Percentiles rank a stretch among this genome's conserved stretches.
These are phyloP conservation scores for Hyposoter didymator DNA, from an alignment of 2,888 invertebrate genomes.

Conservation along the genomic window DNA sequence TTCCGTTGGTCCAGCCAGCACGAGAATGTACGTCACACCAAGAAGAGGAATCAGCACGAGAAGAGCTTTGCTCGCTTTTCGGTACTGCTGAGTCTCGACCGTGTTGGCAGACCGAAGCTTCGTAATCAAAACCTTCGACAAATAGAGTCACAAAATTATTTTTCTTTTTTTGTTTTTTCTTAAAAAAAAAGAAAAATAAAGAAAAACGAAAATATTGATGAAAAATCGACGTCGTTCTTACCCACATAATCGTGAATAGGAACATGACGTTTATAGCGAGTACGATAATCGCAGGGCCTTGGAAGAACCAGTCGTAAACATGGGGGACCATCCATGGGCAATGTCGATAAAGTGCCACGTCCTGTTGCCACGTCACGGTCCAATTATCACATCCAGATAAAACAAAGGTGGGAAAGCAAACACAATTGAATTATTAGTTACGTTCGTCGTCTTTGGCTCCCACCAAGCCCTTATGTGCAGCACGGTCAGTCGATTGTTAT, in stretches of 20 bases:
- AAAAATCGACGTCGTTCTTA: slow-evolving; percentile 83
- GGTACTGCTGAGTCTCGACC: slow-evolving; percentile 95
- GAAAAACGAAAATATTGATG: not conserved
- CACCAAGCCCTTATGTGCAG: slow-evolving; percentile 1
- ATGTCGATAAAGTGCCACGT: slow-evolving; percentile 81
- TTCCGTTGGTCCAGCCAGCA: slow-evolving; percentile 92
- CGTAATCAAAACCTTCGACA: slow-evolving; percentile 93
- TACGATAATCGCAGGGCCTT: slow-evolving; percentile 92
- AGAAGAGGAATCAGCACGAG: slow-evolving; percentile 96
- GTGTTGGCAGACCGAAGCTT: slow-evolving; percentile 96
- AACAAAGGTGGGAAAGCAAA: slow-evolving; percentile 24
- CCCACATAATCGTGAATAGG: slow-evolving; percentile 95
- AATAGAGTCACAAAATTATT: not conserved
- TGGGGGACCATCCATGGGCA: slow-evolving; percentile 94
- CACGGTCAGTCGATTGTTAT: slow-evolving; percentile 21
- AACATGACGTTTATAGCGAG: slow-evolving; percentile 93
- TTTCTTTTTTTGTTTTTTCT: not conserved
- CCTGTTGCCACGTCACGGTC: slow-evolving; percentile 71
- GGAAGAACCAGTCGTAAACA: slow-evolving; percentile 94
- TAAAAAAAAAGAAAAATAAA: not conserved
- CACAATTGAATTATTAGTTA: slow-evolving; percentile 24
- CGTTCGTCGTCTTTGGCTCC: slow-evolving; percentile 8
- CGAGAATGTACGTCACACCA: slow-evolving; percentile 95
- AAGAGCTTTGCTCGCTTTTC: slow-evolving; percentile 96
- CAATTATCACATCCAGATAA: slow-evolving; percentile 42